Evolutionary conservation across 2,888 invertebrate genomes (phyloP), one percentile per base, ranked within the genome.

Genomic region (Tipula lateralis): DNA sequence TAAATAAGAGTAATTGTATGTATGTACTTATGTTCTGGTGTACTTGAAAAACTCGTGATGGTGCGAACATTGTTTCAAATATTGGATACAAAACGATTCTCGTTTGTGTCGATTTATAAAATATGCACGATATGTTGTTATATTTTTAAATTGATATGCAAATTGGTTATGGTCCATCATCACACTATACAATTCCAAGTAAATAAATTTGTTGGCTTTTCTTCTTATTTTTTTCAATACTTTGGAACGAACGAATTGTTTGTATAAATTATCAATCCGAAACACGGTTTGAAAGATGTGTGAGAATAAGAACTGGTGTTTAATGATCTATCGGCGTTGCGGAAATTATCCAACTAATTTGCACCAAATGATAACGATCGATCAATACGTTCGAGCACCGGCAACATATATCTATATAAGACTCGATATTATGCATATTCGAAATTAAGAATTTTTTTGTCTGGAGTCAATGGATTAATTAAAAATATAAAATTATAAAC

Each of bases 401-500:
- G n/a, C n/a, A n/a, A n/a, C n/a, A n/a, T n/a, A n/a, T n/a, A n/a
- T n/a, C n/a, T n/a, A n/a, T n/a, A n/a, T n/a, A n/a, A n/a, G n/a
- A n/a, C n/a, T n/a, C n/a, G n/a, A n/a, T n/a, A n/a, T n/a, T n/a
- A n/a, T n/a, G n/a, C n/a, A n/a, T 66, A 44, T 66, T 66, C 24
- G 66, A 66, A 66, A 66, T 66, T 13, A 66, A 66, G 19, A 66
- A 66, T 19, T n/a, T 44, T 16, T 66, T 24, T 24, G 66, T 66
- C 66, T 66, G 66, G 66, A 66, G 66, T 66, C 66, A 66, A 66
- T 66, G 66, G 24, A 66, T 66, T 66, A 7, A 66, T 66, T 66
- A 66, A 66, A 66, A 66, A 66, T 0, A 16, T 9, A 66, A 12
- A 9, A 66, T 66, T 66, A 66, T 66, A 66, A 66, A 66, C 66